Conservation (phyloP, 2,113 vertebrate genomes). For the Bubo blakistoni region DNA sequence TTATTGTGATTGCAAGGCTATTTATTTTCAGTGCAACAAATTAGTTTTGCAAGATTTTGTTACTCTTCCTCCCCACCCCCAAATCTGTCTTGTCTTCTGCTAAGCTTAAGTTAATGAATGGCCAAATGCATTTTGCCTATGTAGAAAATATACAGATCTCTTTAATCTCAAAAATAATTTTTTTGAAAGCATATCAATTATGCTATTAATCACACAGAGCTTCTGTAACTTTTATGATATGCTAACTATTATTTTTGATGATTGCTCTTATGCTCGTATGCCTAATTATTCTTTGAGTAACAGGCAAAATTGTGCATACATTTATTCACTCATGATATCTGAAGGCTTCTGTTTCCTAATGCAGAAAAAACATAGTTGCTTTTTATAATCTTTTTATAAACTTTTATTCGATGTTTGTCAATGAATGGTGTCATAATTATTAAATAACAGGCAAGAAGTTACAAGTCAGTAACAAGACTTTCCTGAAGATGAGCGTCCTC, state of each 20-base stretch:
- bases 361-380: neutral
- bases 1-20: neutral
- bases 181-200: neutral
- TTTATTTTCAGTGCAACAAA: neutral
- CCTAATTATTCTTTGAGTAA: neutral
- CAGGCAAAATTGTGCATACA: neutral
- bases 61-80: neutral
- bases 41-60: neutral
- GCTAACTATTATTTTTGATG: neutral
- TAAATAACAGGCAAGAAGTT: neutral
- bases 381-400: neutral
- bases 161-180: neutral
- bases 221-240: neutral
- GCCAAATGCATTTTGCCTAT: neutral
- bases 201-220: neutral
- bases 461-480: neutral
- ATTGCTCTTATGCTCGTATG: neutral
- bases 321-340: neutral
- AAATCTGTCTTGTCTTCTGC: neutral
- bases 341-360: neutral
- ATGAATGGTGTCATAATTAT: neutral
- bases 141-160: neutral
- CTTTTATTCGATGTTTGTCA: neutral
- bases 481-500: neutral
- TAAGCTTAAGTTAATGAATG: neutral